A percentile compares a stretch with the other conserved stretches of the same genome.
phyloP scores from a whole-genome alignment of 2,113 vertebrate genomes.

The Saguinus midas region DNA sequence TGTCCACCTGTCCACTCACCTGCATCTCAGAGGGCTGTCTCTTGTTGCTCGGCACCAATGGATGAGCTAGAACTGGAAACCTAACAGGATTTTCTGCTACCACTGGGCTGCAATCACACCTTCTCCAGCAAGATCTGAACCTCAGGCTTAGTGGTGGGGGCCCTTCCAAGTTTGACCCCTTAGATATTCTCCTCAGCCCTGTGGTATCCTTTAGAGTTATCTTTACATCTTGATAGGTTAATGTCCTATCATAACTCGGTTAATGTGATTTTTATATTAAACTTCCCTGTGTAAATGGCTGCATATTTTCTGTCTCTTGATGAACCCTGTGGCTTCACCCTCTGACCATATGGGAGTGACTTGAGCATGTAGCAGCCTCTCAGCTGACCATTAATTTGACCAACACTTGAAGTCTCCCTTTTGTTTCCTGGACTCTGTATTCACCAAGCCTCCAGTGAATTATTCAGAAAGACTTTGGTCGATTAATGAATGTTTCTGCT shows the following conservation, averaged over 20 bases:
- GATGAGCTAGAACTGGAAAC: neutral
- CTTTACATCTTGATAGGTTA: neutral
- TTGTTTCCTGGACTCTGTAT: neutral
- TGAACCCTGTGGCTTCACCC: neutral
- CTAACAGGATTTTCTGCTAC: neutral
- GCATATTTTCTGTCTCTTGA: neutral
- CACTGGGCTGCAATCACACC: neutral
- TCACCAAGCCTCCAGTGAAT: neutral
- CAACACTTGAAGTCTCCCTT: neutral
- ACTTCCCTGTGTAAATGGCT: neutral
- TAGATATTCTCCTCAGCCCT: neutral
- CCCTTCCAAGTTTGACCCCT: neutral
- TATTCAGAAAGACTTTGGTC: neutral
- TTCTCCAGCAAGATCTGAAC: neutral
- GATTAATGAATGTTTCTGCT: neutral
- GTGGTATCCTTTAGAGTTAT: neutral
- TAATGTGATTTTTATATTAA: neutral
- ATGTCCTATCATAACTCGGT: neutral
- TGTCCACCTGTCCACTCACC: neutral
- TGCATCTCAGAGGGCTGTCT: neutral
- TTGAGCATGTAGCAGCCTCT: neutral
- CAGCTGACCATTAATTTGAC: neutral
- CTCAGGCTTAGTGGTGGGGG: neutral
- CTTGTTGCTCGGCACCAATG: neutral
- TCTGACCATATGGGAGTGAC: neutral